Evolutionary conservation across 2,113 vertebrate species (phyloP).

Genomic region (Mesoclemmys tuberculata): DNA sequence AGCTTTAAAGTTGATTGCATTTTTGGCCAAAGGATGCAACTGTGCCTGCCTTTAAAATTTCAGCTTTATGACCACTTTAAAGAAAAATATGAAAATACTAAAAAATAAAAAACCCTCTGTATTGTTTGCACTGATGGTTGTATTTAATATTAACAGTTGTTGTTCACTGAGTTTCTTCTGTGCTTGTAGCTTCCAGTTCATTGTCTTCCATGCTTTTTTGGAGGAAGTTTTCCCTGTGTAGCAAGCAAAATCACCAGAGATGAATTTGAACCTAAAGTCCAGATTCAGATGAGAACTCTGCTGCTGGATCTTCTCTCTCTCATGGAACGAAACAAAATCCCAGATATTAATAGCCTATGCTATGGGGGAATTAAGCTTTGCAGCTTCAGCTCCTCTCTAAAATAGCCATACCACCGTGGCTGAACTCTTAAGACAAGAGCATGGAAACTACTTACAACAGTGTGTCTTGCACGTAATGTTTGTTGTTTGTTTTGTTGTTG

Average conservation of each 20-base stretch:
- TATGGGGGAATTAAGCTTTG: neutral
- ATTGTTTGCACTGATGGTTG: conserved; percentile 68
- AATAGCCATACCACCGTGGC: neutral
- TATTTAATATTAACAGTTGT: conserved; percentile 22
- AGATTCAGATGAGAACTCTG: neutral
- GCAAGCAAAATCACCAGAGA: neutral
- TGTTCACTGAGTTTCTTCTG: conserved; percentile 7
- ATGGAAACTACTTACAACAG: neutral
- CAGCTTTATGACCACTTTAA: neutral
- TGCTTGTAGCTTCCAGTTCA: conserved; percentile 10
- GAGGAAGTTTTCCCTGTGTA: neutral
- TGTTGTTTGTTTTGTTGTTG: neutral
- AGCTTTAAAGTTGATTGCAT: conserved; percentile 12
- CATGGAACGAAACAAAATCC: neutral
- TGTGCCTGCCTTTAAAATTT: conserved; percentile 18
- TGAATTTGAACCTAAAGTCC: neutral
- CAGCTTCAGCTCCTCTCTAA: neutral
- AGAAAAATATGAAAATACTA: conserved; percentile 33
- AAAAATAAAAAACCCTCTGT: conserved; percentile 30
- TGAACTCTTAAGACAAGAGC: neutral
- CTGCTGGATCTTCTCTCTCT: neutral
- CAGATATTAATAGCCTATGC: neutral
- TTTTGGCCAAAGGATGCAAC: conserved; percentile 23
- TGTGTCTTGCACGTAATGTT: neutral
- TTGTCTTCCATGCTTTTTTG: neutral